A percentile compares a stretch with the other conserved stretches of the same genome.
These are phyloP conservation scores for Nothoprocta pentlandii DNA, from an alignment of 2,113 vertebrate species.

Conservation along the genomic window DNA sequence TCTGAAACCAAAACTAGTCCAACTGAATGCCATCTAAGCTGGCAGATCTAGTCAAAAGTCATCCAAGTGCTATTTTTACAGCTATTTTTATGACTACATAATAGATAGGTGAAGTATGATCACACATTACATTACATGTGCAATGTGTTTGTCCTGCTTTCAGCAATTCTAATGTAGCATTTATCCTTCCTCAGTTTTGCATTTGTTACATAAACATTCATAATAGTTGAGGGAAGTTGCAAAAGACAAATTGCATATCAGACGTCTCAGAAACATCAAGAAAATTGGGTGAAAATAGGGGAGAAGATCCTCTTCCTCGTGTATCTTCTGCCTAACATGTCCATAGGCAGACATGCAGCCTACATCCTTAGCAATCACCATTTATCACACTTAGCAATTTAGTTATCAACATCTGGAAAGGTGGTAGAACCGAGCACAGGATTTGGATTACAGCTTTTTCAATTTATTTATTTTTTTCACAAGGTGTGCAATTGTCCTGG, in stretches of 20 bases:
- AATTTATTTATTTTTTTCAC: background rate
- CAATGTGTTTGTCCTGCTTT: background rate
- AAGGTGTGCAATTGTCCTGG: conserved; percentile 38
- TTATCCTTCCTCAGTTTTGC: background rate
- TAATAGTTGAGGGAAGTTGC: rapidly evolving
- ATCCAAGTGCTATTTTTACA: background rate
- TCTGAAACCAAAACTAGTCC: background rate
- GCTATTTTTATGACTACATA: background rate
- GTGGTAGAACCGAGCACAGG: background rate
- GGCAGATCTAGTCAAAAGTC: background rate
- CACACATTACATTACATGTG: background rate
- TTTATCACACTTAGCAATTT: background rate
- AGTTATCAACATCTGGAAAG: background rate
- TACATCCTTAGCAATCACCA: background rate
- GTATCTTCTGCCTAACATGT: background rate
- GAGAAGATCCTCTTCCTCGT: background rate
- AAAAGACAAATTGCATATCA: background rate
- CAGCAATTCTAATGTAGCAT: background rate
- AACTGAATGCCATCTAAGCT: background rate
- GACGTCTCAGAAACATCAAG: background rate
- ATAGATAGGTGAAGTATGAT: background rate
- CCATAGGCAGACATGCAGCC: background rate
- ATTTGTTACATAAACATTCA: background rate
- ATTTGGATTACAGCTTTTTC: conserved; percentile 22
- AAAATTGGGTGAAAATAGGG: background rate